Conservation (phyloP, 2,888 invertebrate species). For the Odontothrips loti region DNA sequence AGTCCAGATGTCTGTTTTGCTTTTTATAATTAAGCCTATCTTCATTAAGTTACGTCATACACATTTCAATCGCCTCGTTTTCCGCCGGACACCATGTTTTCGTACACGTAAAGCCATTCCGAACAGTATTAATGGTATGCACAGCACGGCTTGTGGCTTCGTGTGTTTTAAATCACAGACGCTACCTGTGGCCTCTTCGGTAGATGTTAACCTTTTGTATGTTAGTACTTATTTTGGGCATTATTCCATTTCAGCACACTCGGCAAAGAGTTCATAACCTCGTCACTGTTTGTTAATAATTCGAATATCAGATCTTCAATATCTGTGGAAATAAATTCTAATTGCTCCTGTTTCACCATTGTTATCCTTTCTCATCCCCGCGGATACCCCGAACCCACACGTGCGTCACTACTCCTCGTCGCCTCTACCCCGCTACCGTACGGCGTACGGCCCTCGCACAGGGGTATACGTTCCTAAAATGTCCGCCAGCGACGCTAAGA, state of each 20-base stretch:
- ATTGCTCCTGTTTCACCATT: not conserved
- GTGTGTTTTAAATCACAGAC: slow-evolving; percentile 6
- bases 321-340: slow-evolving; percentile 1
- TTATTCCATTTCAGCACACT: slow-evolving; percentile 8
- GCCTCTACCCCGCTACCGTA: too few relatives aligned
- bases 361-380: not conserved
- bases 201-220: not conserved
- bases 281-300: not conserved
- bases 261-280: not conserved
- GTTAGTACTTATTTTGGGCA: not conserved
- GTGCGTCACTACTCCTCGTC: too few relatives aligned
- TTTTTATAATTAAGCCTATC: too few relatives aligned
- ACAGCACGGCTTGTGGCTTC: not conserved
- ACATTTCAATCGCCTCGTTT: too few relatives aligned
- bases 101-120: too few relatives aligned
- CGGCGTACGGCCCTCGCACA: too few relatives aligned
- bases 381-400: too few relatives aligned
- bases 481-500: too few relatives aligned
- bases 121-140: not conserved
- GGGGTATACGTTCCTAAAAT: too few relatives aligned
- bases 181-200: not conserved
- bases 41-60: too few relatives aligned
- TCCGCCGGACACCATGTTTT: too few relatives aligned
- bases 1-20: too few relatives aligned
- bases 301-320: not conserved